A percentile compares a stretch with the other conserved stretches of the same genome.
These are phyloP conservation scores for Megalopta genalis DNA, from an alignment of 1,140 invertebrate species.

Conservation along the genomic window DNA sequence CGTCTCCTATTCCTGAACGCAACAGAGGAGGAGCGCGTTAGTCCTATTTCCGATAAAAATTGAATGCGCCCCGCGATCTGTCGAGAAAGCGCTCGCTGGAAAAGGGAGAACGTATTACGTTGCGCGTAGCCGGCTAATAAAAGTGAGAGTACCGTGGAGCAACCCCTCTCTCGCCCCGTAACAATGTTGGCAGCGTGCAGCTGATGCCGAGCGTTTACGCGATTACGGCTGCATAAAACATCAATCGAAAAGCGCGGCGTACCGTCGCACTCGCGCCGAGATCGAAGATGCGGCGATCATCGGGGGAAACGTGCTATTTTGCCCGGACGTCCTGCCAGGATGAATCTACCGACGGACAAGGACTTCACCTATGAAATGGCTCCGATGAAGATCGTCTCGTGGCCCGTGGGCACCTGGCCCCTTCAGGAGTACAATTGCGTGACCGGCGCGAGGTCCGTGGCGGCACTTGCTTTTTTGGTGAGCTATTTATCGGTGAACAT, in stretches of 20 bases:
- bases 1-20: too few relatives aligned
- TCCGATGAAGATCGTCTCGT: conserved; percentile 31
- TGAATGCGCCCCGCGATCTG: too few relatives aligned
- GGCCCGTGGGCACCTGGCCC: conserved; percentile 51
- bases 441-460: background rate
- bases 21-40: too few relatives aligned
- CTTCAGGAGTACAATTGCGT: conserved; percentile 23
- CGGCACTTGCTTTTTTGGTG: background rate
- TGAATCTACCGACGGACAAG: conserved; percentile 12
- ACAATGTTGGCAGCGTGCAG: background rate
- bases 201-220: background rate
- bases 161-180: background rate
- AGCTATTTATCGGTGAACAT: too few relatives aligned
- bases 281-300: background rate
- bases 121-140: too few relatives aligned
- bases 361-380: conserved; percentile 37
- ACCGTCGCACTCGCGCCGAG: too few relatives aligned
- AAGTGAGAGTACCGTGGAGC: background rate
- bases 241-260: background rate
- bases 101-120: too few relatives aligned
- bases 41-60: too few relatives aligned
- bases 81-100: too few relatives aligned
- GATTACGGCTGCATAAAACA: conserved; percentile 15
- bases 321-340: background rate
- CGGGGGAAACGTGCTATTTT: background rate